Evolutionary conservation across 2,888 invertebrate genomes (phyloP).

Genomic region (Lacanobia wlatinum): DNA sequence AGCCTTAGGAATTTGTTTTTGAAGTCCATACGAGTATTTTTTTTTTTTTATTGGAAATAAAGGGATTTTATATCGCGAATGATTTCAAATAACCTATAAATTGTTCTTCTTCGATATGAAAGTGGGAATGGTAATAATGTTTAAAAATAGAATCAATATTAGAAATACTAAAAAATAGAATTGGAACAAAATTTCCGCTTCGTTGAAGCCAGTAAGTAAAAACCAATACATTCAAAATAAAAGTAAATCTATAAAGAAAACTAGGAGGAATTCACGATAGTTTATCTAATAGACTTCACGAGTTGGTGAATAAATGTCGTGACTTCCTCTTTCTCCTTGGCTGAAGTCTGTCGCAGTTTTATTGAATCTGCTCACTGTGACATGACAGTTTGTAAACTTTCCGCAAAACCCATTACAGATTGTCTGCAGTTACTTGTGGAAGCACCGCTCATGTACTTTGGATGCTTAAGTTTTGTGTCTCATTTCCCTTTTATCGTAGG

Average conservation of each 20-base stretch:
- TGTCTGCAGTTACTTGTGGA: slow-evolving; percentile 23
- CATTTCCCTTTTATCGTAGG: not conserved
- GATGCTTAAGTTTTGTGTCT: not conserved
- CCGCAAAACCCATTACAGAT: slow-evolving; percentile 36
- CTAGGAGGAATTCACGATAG: not conserved
- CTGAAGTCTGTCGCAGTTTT: slow-evolving; percentile 5
- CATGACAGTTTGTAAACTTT: slow-evolving; percentile 48
- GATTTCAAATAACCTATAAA: no score
- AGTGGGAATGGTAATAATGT: no score
- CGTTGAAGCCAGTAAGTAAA: not conserved
- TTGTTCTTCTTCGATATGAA: no score
- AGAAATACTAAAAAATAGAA: no score
- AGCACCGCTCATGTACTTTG: not conserved
- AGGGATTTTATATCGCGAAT: no score
- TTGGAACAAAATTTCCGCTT: not conserved
- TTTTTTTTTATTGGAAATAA: no score
- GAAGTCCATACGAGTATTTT: no score
- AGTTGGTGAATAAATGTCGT: slow-evolving; percentile 32
- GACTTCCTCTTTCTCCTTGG: slow-evolving; percentile 12
- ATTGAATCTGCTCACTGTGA: slow-evolving; percentile 42
- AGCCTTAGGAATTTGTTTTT: no score
- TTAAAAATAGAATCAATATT: no score
- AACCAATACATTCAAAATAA: not conserved
- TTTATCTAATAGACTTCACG: slow-evolving; percentile 3
- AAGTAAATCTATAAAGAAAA: not conserved